These are phyloP conservation scores for Cydia amplana DNA, from an alignment of 1,140 invertebrate species.

Conservation along the genomic window DNA sequence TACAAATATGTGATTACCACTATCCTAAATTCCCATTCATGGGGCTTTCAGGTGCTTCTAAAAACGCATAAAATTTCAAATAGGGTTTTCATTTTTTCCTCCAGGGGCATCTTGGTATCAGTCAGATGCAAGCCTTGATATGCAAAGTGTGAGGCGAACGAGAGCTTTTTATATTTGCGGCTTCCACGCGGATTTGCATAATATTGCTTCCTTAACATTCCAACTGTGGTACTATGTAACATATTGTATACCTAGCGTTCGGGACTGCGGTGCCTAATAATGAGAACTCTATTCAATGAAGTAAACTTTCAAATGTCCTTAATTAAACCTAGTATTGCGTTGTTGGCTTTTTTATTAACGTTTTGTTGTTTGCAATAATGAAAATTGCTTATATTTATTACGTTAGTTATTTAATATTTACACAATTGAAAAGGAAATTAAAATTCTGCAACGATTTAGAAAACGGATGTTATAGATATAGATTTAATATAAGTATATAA, in stretches of 20 bases:
- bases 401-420: neutral
- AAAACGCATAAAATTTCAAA: slow-evolving; percentile 75
- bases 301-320: slow-evolving; percentile 11
- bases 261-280: slow-evolving; percentile 11
- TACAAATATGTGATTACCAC: neutral
- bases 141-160: slow-evolving; percentile 73
- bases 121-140: slow-evolving; percentile 76
- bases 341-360: neutral
- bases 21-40: slow-evolving; percentile 11
- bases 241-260: slow-evolving; percentile 41
- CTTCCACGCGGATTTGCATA: slow-evolving; percentile 66
- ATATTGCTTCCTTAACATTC: slow-evolving; percentile 74
- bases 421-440: neutral
- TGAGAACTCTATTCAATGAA: slow-evolving; percentile 26
- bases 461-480: too few relatives aligned
- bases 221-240: slow-evolving; percentile 57
- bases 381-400: neutral
- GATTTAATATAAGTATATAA: too few relatives aligned
- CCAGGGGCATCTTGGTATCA: slow-evolving; percentile 70
- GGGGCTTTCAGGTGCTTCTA: slow-evolving; percentile 49
- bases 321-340: slow-evolving; percentile 5
- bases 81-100: slow-evolving; percentile 73
- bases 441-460: too few relatives aligned
- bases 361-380: neutral
- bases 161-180: slow-evolving; percentile 77